These are phyloP conservation scores for Horisme vitalbata DNA, from an alignment of 2,888 invertebrate species.

Conservation along the genomic window DNA sequence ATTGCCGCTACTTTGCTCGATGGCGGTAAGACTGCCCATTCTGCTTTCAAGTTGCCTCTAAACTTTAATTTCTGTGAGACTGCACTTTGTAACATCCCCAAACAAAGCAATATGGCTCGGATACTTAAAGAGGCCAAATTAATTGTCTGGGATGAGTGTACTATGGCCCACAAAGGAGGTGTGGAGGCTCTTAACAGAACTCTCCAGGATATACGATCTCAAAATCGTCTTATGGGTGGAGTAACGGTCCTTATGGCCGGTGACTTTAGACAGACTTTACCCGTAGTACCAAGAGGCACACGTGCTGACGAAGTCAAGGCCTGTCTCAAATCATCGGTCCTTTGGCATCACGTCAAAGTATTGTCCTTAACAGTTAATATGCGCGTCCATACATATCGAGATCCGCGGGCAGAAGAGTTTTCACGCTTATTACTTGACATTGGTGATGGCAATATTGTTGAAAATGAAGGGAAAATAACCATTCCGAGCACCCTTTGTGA, in stretches of 20 bases:
- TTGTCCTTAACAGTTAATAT: not conserved
- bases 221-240: not conserved
- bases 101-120: conserved; percentile 32
- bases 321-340: not conserved
- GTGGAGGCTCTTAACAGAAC: not conserved
- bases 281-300: not conserved
- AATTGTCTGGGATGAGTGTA: conserved; percentile 36
- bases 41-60: conserved; percentile 40
- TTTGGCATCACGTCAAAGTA: not conserved
- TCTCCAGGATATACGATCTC: not conserved
- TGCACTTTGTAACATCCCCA: conserved; percentile 34
- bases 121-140: conserved; percentile 28
- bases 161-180: not conserved
- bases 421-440: not conserved
- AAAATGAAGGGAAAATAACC: no score
- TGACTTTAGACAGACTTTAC: not conserved
- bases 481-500: no score
- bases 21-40: conserved; percentile 40
- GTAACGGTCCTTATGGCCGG: not conserved
- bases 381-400: not conserved
- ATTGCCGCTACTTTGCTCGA: conserved; percentile 36
- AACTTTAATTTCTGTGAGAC: no score
- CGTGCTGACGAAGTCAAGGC: not conserved
- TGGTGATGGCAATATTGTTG: not conserved
- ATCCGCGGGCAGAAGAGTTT: not conserved